Percentiles rank a stretch among this genome's conserved stretches.
Evolutionary conservation across 2,888 invertebrate genomes (phyloP).

Genomic region (Gymnosoma rotundatum): DNA sequence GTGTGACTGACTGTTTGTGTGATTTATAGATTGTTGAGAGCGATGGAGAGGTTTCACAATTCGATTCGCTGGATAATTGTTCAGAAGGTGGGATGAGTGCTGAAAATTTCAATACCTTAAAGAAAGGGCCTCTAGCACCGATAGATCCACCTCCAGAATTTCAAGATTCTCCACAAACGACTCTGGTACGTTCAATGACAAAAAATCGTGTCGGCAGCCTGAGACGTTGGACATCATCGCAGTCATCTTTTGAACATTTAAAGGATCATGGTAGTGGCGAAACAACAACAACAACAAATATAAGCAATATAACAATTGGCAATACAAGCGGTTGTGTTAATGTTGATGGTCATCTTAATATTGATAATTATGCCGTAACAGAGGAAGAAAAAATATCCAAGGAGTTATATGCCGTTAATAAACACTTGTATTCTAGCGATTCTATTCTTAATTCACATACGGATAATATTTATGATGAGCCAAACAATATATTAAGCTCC

Average conservation of each 20-base stretch:
- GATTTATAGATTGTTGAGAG: slow-evolving; percentile 88
- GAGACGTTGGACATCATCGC: slow-evolving; percentile 80
- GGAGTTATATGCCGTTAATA: slow-evolving; percentile 79
- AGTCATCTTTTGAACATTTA: slow-evolving; percentile 79
- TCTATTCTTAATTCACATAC: slow-evolving; percentile 80
- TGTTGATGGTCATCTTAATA: slow-evolving; percentile 25
- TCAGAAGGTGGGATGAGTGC: slow-evolving; percentile 90
- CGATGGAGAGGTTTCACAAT: slow-evolving; percentile 91
- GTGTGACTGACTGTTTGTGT: not conserved
- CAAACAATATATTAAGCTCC: slow-evolving; percentile 80
- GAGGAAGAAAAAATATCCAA: slow-evolving; percentile 74
- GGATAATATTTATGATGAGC: slow-evolving; percentile 82
- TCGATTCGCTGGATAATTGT: slow-evolving; percentile 88
- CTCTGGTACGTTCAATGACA: slow-evolving; percentile 79
- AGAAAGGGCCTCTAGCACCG: slow-evolving; percentile 88
- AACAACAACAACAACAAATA: slow-evolving; percentile 55
- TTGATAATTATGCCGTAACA: slow-evolving; percentile 59
- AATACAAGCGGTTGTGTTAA: slow-evolving; percentile 43
- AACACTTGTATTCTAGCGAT: slow-evolving; percentile 81
- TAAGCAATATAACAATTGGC: slow-evolving; percentile 49
- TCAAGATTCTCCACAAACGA: slow-evolving; percentile 84
- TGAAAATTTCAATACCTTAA: slow-evolving; percentile 91
- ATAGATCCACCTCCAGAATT: slow-evolving; percentile 94
- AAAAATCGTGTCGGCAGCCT: slow-evolving; percentile 78
- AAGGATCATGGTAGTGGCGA: slow-evolving; percentile 73